Conservation (phyloP, 2,113 vertebrate species). For the Castor canadensis region DNA sequence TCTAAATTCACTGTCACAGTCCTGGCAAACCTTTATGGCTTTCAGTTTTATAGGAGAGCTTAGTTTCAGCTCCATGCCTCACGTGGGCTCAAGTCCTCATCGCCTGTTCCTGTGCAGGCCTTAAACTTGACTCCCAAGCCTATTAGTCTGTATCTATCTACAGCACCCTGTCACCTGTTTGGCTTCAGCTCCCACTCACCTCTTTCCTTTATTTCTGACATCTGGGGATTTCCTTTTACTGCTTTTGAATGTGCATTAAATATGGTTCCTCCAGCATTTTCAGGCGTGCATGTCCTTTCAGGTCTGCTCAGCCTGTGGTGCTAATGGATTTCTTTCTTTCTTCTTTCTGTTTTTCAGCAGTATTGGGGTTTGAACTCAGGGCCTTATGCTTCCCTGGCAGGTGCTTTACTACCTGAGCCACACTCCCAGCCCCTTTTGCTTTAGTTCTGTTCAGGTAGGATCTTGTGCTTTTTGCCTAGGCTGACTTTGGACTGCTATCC, state of each 20-base stretch:
- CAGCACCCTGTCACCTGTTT: neutral
- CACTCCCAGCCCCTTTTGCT: too few species aligned
- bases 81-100: neutral
- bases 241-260: conserved; percentile 36
- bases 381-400: too few species aligned
- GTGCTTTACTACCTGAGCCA: too few species aligned
- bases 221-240: conserved; percentile 45
- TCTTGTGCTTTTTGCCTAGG: too few species aligned
- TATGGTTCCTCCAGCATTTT: conserved; percentile 12
- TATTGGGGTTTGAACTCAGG: too few species aligned
- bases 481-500: too few species aligned
- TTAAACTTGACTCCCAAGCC: neutral
- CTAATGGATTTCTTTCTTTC: neutral
- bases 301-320: neutral
- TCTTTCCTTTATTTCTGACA: conserved; percentile 36
- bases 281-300: neutral
- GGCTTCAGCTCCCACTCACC: neutral
- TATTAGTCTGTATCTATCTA: neutral
- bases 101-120: neutral
- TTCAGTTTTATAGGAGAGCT: neutral
- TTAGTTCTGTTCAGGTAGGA: too few species aligned
- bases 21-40: neutral
- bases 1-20: neutral
- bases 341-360: too few species aligned
- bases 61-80: neutral